Evolutionary conservation across 2,888 invertebrate genomes (phyloP).

Genomic region (Drosophila quinaria): DNA sequence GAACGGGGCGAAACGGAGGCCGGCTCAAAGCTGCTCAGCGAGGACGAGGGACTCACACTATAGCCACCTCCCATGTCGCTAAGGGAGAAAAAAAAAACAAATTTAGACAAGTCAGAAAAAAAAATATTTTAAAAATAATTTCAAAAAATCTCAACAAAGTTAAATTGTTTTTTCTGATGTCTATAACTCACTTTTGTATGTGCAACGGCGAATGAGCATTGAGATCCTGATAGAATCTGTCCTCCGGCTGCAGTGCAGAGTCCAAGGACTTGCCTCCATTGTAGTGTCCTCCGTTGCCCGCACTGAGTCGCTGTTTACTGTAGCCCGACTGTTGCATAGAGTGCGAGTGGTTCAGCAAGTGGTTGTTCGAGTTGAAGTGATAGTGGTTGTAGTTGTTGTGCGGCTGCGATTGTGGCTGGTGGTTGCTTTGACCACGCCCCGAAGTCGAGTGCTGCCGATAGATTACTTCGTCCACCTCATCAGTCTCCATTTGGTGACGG

Average conservation of each 20-base stretch:
- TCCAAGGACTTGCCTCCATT: slow-evolving; percentile 82
- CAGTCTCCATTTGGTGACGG: slow-evolving; percentile 82
- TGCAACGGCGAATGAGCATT: slow-evolving; percentile 78
- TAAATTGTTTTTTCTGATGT: too few relatives aligned
- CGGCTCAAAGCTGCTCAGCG: slow-evolving; percentile 84
- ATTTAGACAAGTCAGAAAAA: background rate
- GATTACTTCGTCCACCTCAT: slow-evolving; percentile 79
- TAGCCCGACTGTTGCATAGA: slow-evolving; percentile 82
- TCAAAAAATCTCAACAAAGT: too few relatives aligned
- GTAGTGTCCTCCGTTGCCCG: slow-evolving; percentile 67
- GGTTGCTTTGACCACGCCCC: slow-evolving; percentile 45
- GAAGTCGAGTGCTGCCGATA: slow-evolving; percentile 69
- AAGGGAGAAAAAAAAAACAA: background rate
- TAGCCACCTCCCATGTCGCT: slow-evolving; percentile 78
- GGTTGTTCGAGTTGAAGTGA: slow-evolving; percentile 83
- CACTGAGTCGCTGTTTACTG: slow-evolving; percentile 77
- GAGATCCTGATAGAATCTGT: slow-evolving; percentile 74
- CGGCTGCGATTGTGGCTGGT: slow-evolving; percentile 51
- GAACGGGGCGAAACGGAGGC: slow-evolving; percentile 83
- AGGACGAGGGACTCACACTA: slow-evolving; percentile 84
- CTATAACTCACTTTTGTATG: slow-evolving; percentile 71
- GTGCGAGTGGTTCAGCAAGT: slow-evolving; percentile 82
- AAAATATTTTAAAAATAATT: too few relatives aligned
- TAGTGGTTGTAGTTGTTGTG: slow-evolving; percentile 79
- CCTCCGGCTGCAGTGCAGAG: slow-evolving; percentile 78